Percentiles rank a stretch among this genome's conserved stretches.
These are phyloP conservation scores for Pygmarrhopalites habei DNA, from an alignment of 1,140 invertebrate genomes.

Conservation along the genomic window DNA sequence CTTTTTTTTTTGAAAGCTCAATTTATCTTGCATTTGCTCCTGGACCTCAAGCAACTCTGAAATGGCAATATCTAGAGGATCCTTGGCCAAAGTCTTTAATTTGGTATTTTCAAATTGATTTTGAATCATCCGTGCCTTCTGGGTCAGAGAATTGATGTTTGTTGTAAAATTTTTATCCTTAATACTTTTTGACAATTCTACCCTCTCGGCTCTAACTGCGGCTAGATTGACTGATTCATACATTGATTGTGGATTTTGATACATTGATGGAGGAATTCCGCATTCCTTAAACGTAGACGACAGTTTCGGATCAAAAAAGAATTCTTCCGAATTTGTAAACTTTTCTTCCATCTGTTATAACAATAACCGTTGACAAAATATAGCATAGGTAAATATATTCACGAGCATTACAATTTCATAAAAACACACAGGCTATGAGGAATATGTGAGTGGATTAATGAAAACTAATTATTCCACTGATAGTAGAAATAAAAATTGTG, in stretches of 20 bases:
- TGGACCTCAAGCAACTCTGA: slow-evolving; percentile 5
- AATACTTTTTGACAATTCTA: background rate
- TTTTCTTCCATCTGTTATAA: background rate
- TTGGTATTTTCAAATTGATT: background rate
- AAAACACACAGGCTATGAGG: background rate
- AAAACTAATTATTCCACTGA: no score
- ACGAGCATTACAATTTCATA: background rate
- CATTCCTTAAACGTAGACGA: background rate
- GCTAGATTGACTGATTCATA: background rate
- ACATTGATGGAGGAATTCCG: background rate
- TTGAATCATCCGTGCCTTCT: background rate
- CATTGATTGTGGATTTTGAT: background rate
- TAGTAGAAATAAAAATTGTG: no score
- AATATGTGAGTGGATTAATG: background rate
- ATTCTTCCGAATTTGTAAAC: background rate
- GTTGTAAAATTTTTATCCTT: background rate
- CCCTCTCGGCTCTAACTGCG: background rate
- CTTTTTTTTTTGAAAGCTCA: slow-evolving; percentile 3
- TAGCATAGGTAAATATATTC: no score
- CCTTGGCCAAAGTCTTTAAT: background rate
- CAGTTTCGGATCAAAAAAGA: background rate
- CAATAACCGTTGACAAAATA: no score
- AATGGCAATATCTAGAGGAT: background rate
- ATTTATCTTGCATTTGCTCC: slow-evolving; percentile 1
- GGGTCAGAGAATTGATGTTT: background rate